These are phyloP conservation scores for Platycercus adscitus DNA, from an alignment of 2,113 vertebrate genomes.

Conservation along the genomic window DNA sequence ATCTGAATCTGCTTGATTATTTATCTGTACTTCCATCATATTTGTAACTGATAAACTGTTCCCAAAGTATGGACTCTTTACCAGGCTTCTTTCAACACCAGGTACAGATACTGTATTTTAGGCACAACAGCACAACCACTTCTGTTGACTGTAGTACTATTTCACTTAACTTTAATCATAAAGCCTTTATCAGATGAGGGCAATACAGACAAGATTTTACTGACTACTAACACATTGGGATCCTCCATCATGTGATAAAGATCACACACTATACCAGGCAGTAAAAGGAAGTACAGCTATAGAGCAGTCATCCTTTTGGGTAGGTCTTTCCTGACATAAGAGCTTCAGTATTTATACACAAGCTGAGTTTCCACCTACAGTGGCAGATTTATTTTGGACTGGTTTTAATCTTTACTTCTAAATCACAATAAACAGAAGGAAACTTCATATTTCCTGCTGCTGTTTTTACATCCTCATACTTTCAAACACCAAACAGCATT, in stretches of 20 bases:
- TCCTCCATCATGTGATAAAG: neutral
- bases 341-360: neutral
- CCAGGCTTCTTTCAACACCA: neutral
- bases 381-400: neutral
- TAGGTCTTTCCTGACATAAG: neutral
- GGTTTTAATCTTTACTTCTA: conserved; percentile 20
- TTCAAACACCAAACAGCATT: neutral
- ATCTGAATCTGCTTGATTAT: neutral
- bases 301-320: neutral
- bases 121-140: neutral
- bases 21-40: neutral
- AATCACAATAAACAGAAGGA: conserved; percentile 32
- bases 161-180: neutral
- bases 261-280: neutral
- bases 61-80: neutral
- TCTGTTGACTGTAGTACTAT: neutral
- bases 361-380: neutral
- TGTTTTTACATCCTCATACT: conserved; percentile 24
- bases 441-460: conserved; percentile 26
- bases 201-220: neutral
- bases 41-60: neutral
- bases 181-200: neutral
- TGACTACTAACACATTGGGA: neutral
- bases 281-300: neutral
- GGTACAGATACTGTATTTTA: neutral